Conservation (phyloP, 2,113 vertebrate genomes). For the Ammospiza caudacuta region DNA sequence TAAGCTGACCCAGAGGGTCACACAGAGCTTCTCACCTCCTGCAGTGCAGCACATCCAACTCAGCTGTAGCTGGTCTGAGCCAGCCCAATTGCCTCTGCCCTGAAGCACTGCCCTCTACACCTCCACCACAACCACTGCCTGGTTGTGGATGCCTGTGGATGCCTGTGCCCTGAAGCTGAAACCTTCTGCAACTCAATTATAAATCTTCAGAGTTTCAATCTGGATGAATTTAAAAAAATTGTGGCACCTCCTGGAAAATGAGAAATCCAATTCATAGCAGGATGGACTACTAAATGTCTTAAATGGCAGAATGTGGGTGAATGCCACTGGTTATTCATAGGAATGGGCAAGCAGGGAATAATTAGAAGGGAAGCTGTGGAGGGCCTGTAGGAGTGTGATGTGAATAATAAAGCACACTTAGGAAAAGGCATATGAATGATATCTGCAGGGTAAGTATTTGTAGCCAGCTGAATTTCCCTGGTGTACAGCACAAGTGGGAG, state of each 20-base stretch:
- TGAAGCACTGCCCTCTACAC: not conserved
- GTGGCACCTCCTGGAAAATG: not conserved
- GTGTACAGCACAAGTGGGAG: constrained; percentile 19
- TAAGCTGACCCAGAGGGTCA: not conserved
- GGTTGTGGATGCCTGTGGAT: not conserved
- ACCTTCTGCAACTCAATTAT: not conserved
- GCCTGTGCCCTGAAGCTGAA: not conserved
- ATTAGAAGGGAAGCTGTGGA: constrained; percentile 42
- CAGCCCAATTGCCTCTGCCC: not conserved
- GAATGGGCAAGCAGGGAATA: constrained; percentile 41
- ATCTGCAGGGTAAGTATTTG: constrained; percentile 60
- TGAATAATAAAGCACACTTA: constrained; percentile 50
- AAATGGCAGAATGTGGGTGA: constrained; percentile 46
- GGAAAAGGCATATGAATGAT: constrained; percentile 48
- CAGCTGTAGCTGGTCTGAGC: not conserved
- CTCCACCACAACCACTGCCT: not conserved
- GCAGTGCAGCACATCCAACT: not conserved
- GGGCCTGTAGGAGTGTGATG: constrained; percentile 41
- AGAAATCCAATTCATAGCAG: not conserved
- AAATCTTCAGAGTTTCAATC: not conserved
- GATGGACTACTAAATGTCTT: not conserved
- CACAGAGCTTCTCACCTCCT: not conserved
- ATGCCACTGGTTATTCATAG: constrained; percentile 41
- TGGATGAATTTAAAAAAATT: not conserved
- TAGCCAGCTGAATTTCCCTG: constrained; percentile 53